Conservation (phyloP, 2,113 vertebrate genomes). For the Agapornis roseicollis region DNA sequence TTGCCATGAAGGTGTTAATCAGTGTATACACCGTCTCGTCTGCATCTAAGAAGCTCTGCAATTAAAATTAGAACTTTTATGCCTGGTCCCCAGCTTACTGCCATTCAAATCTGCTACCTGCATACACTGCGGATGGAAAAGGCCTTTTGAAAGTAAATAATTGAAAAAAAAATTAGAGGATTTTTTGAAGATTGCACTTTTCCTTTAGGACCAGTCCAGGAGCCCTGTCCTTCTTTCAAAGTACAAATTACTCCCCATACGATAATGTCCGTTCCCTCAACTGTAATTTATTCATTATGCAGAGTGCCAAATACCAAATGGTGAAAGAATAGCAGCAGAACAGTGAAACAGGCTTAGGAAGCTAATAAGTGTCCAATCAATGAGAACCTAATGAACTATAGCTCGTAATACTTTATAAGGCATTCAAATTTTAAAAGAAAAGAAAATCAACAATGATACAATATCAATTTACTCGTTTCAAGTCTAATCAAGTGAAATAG, state of each 20-base stretch:
- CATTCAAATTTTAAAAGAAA: slow-evolving; percentile 19
- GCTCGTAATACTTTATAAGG: slow-evolving; percentile 32
- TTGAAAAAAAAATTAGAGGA: slow-evolving; percentile 68
- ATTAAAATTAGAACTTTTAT: slow-evolving; percentile 67
- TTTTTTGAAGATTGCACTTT: slow-evolving; percentile 55
- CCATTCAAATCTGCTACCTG: slow-evolving; percentile 48
- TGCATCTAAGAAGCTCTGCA: slow-evolving; percentile 60
- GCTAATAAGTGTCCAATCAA: slow-evolving; percentile 28
- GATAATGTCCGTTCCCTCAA: slow-evolving; percentile 54
- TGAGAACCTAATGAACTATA: slow-evolving; percentile 33
- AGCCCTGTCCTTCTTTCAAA: slow-evolving; percentile 60
- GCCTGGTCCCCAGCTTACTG: slow-evolving; percentile 37
- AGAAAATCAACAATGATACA: background rate
- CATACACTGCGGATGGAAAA: slow-evolving; percentile 53
- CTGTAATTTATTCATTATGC: slow-evolving; percentile 70
- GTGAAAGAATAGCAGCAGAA: slow-evolving; percentile 56
- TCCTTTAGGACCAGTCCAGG: slow-evolving; percentile 54
- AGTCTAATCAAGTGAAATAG: background rate
- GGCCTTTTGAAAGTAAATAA: slow-evolving; percentile 69
- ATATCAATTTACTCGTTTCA: slow-evolving; percentile 7
- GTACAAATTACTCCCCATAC: slow-evolving; percentile 66
- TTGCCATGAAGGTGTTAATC: slow-evolving; percentile 63
- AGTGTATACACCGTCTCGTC: slow-evolving; percentile 29
- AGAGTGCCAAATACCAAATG: slow-evolving; percentile 45
- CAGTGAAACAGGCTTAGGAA: slow-evolving; percentile 36